Percentiles rank a stretch among this genome's conserved stretches.
phyloP scores from a whole-genome alignment of 2,113 vertebrate species.

The Campylomormyrus numenius region DNA sequence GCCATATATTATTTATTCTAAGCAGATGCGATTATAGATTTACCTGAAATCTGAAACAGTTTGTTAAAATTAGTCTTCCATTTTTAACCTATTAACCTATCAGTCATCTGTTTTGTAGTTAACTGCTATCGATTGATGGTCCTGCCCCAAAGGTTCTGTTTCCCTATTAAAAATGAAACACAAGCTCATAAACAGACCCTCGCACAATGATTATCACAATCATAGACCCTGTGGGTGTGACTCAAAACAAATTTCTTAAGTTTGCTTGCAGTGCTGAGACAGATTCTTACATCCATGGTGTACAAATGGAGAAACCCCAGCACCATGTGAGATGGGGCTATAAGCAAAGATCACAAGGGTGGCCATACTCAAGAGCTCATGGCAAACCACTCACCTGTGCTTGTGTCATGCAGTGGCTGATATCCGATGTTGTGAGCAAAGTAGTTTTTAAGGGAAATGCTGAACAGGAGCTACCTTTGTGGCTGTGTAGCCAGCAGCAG shows the following conservation, averaged over 20 bases:
- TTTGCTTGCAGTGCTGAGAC: not conserved
- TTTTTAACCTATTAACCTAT: not conserved
- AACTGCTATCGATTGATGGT: not conserved
- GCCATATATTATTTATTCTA: not conserved
- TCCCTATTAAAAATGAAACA: not conserved
- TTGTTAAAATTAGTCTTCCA: not conserved
- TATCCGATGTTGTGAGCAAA: not conserved
- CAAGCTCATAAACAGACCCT: not conserved
- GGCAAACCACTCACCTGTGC: not conserved
- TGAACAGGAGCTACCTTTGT: not conserved
- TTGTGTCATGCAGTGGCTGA: not conserved
- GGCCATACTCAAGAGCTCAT: not conserved
- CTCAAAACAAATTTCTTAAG: not conserved
- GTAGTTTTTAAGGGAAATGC: not conserved
- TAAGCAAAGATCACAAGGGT: not conserved
- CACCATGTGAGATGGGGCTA: not conserved
- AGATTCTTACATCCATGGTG: not conserved
- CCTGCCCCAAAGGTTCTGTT: not conserved
- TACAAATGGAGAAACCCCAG: not conserved
- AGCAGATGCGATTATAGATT: not conserved
- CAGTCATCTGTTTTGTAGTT: not conserved
- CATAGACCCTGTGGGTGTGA: not conserved
- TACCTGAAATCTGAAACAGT: not conserved
- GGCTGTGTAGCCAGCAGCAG: not conserved
- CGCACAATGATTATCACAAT: not conserved